Base-by-base conservation (phyloP, 1,140 invertebrate genomes). In the Trichogramma pretiosum region DNA sequence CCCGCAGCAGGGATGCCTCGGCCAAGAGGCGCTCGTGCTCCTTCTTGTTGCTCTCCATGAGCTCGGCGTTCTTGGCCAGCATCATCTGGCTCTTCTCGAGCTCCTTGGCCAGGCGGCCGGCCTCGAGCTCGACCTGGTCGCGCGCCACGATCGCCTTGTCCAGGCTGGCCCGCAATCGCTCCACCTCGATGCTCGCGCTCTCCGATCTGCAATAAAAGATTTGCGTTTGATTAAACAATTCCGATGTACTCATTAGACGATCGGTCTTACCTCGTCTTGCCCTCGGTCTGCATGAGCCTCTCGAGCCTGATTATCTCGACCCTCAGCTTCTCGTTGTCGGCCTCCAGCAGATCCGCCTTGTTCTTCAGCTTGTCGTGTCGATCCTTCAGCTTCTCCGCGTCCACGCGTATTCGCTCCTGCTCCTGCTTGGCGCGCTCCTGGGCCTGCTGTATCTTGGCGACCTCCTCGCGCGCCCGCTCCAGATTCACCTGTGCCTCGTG, bases 21-120 rank as follows among this genome's bases (percentile, higher is more conserved):
- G 80, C 80, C 1, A 81, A 79, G 74, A 90, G 80, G 57, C 84
- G 77, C 55, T 92, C 88, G 53, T 87, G 83, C 60, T 92, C 87
- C 55, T 87, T 86, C 56, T 85, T 80, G 1, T 81, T 82, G 5
- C 79, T 77, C 57, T 89, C 87, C 57, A 83, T 80, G 2, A 80
- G 82, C 61, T 89, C 86, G 58, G 88, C 81, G 57, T 86, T 84
- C 63, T 89, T 89, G 14, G 78, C 76, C 38, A 90, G 72, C 64
- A 87, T 81, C 67, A 85, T 77, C 61, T 88, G 85, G 23, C 84
- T 81, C 67, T 89, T 89, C 66, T 91, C 89, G 22, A 93, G 70
- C 66, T 93, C 89, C 59, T 91, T 87, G 9, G 84, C 85, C 36
- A 93, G 69, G 40, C 86, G 77, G 54, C 85, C 85, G 35, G 87